phyloP scores from a whole-genome alignment of 2,113 vertebrate genomes.

The Neotragus moschatus region DNA sequence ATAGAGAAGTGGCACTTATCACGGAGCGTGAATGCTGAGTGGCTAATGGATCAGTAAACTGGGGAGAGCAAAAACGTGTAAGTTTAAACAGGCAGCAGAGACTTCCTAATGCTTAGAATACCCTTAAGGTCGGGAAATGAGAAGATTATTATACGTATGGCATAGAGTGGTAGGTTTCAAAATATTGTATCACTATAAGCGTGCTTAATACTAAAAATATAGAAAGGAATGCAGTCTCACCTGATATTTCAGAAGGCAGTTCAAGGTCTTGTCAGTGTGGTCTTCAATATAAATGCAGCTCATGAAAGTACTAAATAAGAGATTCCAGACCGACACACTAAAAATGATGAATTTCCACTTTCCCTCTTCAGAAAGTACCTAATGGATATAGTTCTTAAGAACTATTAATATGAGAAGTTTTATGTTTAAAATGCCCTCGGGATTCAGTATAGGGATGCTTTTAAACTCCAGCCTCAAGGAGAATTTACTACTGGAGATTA shows the following conservation, averaged over 20 bases:
- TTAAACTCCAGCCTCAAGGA: background rate
- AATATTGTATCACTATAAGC: background rate
- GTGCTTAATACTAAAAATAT: background rate
- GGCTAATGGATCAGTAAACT: background rate
- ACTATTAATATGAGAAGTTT: background rate
- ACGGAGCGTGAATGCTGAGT: background rate
- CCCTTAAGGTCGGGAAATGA: background rate
- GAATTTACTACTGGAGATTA: conserved; percentile 14
- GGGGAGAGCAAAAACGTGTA: background rate
- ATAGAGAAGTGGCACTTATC: background rate
- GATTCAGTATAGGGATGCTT: background rate
- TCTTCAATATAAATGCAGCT: background rate
- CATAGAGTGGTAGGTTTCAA: background rate
- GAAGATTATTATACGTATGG: background rate
- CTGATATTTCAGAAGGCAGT: background rate
- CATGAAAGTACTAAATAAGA: background rate
- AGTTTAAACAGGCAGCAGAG: background rate
- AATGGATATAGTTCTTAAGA: background rate
- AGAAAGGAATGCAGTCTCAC: background rate
- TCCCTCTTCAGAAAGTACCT: background rate
- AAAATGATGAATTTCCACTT: conserved; percentile 1
- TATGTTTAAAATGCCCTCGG: background rate
- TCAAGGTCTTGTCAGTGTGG: background rate
- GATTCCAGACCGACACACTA: background rate
- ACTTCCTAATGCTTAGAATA: background rate